phyloP scores from a whole-genome alignment of 2,888 invertebrate species.

The Calliopum simillimum region DNA sequence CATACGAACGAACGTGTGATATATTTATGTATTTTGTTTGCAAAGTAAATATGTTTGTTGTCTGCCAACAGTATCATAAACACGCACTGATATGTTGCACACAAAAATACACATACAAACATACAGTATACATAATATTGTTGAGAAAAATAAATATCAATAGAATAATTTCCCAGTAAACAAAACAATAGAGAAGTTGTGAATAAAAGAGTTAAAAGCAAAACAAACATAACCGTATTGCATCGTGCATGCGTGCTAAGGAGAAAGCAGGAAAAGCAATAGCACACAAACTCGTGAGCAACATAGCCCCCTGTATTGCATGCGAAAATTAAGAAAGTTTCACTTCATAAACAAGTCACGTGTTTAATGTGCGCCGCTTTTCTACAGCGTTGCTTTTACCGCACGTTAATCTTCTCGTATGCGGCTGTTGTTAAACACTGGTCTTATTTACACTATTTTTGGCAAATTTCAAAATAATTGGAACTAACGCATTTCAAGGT shows the following conservation, averaged over 20 bases:
- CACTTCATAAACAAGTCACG: conserved; percentile 62
- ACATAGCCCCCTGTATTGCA: background rate
- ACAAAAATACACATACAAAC: too few relatives aligned
- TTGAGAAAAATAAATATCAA: background rate
- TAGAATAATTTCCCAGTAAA: background rate
- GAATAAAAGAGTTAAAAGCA: background rate
- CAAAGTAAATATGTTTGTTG: too few relatives aligned
- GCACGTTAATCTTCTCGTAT: background rate
- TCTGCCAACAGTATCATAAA: too few relatives aligned
- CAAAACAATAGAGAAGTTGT: background rate
- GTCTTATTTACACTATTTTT: background rate
- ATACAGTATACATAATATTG: too few relatives aligned
- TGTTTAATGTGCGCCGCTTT: conserved; percentile 54
- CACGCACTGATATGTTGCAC: too few relatives aligned
- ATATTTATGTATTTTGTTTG: too few relatives aligned
- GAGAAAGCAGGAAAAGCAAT: background rate
- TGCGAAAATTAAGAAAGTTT: conserved; percentile 47
- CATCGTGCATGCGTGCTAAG: too few relatives aligned
- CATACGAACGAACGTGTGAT: too few relatives aligned
- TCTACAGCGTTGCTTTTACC: background rate
- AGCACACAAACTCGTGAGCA: background rate
- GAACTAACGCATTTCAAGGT: background rate
- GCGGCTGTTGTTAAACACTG: background rate
- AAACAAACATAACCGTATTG: too few relatives aligned
- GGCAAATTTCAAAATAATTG: background rate